Base-by-base conservation (phyloP, 2,888 invertebrate species). In the Stenurella melanura region DNA sequence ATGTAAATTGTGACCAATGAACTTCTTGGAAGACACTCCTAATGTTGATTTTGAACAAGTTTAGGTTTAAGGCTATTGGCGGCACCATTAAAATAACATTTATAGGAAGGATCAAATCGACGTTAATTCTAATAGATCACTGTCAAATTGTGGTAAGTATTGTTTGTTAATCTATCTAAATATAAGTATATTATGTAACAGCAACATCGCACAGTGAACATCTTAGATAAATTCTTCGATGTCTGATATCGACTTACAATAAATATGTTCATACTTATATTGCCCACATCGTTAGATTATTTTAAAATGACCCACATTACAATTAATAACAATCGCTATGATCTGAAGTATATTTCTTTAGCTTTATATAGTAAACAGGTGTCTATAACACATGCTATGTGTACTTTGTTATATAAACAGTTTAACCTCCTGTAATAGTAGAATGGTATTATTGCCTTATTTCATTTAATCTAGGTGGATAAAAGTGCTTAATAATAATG, bases 261-360 rank as follows among this genome's bases (percentile, higher is more conserved):
- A 64, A 11, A 50, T n/a, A 50, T 50, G n/a, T 50, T 50, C 50
- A 50, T 50, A 7, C n/a, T 42, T 11, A 19, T 12, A 42, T 0
- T 38, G 18, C 15, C 30, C 18, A 64, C 26, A 42, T 18, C 17
- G 18, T 50, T 19, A 11, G 61, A 17, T 12, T 42, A 19, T 64
- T 64, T 64, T 50, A 30, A 38, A 64, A 38, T 64, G 64, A 21
- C 64, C 64, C 42, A 42, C 64, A 64, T 64, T 42, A 21, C 64
- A 64, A 64, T 64, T 64, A 19, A 42, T 19, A 64, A 64, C 42
- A 64, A 64, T 38, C 9, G 42, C 42, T n/a, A 50, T 50, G 15
- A 50, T 50, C 15, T 50, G 50, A 50, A 50, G 50, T 50, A n/a
- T 50, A n/a, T 50, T 50, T 50, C 3, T 50, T n/a, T 50, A 50